Conservation (phyloP, 2,888 invertebrate species). For the Horisme vitalbata region DNA sequence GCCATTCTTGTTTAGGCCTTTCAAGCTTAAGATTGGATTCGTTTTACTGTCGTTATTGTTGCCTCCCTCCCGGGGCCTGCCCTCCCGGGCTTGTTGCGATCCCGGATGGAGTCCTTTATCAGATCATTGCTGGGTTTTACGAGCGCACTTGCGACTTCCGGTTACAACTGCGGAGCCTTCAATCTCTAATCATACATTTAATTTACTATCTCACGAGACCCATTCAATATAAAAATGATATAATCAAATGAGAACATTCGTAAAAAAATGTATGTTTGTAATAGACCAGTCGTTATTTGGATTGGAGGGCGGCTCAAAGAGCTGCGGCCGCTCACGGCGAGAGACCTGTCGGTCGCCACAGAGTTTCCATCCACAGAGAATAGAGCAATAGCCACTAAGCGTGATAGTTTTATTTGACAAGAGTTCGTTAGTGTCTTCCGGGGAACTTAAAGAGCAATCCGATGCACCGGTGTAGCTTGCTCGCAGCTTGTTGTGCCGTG, state of each 20-base stretch:
- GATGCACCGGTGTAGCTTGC: no score
- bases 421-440: conserved; percentile 7
- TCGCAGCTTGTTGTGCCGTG: no score
- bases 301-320: no score
- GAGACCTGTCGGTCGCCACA: no score
- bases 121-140: conserved; percentile 12
- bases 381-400: not conserved
- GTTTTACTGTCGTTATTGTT: conserved; percentile 12
- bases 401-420: not conserved
- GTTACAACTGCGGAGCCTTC: not conserved
- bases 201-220: not conserved
- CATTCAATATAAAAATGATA: not conserved
- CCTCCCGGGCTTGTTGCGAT: not conserved
- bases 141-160: not conserved
- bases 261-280: no score
- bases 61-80: not conserved
- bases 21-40: conserved; percentile 10
- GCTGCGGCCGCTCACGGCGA: no score
- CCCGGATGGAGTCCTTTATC: conserved; percentile 6
- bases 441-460: conserved; percentile 1
- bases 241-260: not conserved
- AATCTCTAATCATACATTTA: not conserved
- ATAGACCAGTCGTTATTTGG: no score
- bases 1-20: conserved; percentile 9
- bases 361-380: no score